These are phyloP conservation scores for Chrysaora quinquecirrha DNA, from an alignment of 30 jellyfish, hydroid and myxozoan species.

Conservation along the genomic window DNA sequence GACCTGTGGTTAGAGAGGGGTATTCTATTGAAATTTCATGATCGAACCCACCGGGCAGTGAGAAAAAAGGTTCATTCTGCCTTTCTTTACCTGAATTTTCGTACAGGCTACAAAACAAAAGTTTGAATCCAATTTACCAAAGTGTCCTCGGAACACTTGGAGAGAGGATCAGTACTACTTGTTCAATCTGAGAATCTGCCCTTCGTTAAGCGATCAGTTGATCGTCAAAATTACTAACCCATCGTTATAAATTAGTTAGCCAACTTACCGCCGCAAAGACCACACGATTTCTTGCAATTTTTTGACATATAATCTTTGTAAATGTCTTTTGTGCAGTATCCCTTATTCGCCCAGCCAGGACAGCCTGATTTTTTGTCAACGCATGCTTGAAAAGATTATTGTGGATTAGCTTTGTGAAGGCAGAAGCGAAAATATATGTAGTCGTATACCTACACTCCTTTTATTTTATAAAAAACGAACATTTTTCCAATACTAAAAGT, in stretches of 20 bases:
- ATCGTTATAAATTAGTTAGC: too few relatives aligned
- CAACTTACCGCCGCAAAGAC: background rate
- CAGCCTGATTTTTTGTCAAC: background rate
- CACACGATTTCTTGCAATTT: conserved; percentile 45
- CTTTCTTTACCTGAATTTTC: too few relatives aligned
- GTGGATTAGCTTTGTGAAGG: background rate
- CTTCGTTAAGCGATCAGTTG: background rate
- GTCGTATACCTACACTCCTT: background rate
- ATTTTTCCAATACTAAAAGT: background rate
- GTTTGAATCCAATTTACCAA: too few relatives aligned
- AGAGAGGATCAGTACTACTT: too few relatives aligned
- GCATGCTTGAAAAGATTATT: background rate
- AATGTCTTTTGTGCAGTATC: background rate
- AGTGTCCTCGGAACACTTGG: background rate
- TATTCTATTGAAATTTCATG: too few relatives aligned
- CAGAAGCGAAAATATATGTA: background rate
- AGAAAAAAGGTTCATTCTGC: too few relatives aligned
- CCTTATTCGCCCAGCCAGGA: background rate
- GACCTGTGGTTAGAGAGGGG: too few relatives aligned
- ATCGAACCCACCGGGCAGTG: too few relatives aligned
- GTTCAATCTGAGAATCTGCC: background rate
- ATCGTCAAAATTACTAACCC: background rate
- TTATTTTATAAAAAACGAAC: background rate
- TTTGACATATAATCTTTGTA: background rate
- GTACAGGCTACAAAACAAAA: background rate